phyloP scores from a whole-genome alignment of 2,797 vertebrate genomes.

The Choloepus didactylus region DNA sequence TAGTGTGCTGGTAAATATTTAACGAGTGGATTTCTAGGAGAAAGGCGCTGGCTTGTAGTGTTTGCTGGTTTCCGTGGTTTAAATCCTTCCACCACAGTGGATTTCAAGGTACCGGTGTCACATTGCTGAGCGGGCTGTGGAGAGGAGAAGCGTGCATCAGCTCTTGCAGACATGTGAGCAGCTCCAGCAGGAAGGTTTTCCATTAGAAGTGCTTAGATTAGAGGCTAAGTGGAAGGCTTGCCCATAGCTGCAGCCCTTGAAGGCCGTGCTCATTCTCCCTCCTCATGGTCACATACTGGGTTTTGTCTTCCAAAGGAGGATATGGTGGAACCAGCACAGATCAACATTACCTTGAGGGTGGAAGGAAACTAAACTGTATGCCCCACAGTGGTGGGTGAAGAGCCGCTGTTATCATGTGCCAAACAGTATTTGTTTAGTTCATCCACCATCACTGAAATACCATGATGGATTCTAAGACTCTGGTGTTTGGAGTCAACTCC shows the following conservation, averaged over 20 bases:
- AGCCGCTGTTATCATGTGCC: rapidly evolving
- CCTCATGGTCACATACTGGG: rapidly evolving
- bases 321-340: not conserved
- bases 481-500: not conserved
- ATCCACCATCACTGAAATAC: not conserved
- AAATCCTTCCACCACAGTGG: not conserved
- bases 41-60: rapidly evolving
- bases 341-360: not conserved
- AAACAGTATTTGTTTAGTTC: not conserved
- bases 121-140: rapidly evolving
- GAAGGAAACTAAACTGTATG: too few relatives aligned
- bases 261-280: not conserved
- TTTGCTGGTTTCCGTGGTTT: not conserved
- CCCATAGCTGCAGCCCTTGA: not conserved
- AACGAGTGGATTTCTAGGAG: not conserved
- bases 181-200: not conserved
- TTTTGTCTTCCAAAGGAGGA: not conserved
- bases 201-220: rapidly evolving
- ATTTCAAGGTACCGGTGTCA: rapidly evolving
- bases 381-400: rapidly evolving
- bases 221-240: not conserved
- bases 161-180: not conserved
- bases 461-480: not conserved
- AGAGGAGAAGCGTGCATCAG: rapidly evolving
- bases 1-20: too few relatives aligned